phyloP scores from a whole-genome alignment of 2,797 vertebrate genomes.

The Macropus fuliginosus region DNA sequence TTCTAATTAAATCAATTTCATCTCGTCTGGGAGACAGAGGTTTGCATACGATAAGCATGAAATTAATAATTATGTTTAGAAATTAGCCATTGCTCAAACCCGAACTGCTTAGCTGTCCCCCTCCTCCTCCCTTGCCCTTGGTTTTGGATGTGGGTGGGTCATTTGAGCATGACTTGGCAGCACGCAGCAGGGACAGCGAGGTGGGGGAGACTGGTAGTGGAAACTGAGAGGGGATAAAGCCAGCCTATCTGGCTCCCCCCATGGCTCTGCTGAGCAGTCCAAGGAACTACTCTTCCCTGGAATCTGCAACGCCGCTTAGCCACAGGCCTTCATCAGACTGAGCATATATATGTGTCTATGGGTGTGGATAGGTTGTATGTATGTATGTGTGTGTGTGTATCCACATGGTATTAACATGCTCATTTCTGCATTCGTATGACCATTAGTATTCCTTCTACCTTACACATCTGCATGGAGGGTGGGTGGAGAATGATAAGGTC shows the following conservation, averaged over 20 bases:
- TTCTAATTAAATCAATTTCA: slow-evolving; percentile 88
- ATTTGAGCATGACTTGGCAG: slow-evolving; percentile 13
- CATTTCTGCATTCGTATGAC: neutral
- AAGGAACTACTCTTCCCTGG: neutral
- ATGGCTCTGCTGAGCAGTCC: neutral
- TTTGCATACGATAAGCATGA: slow-evolving; percentile 84
- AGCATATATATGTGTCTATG: too few relatives aligned
- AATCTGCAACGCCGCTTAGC: neutral
- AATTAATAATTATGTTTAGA: slow-evolving; percentile 84
- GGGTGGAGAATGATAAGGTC: neutral
- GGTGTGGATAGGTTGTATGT: neutral
- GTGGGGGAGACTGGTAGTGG: neutral
- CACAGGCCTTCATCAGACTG: neutral
- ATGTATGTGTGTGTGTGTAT: neutral
- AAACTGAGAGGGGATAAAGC: neutral
- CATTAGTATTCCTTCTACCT: neutral
- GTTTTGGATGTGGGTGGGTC: slow-evolving; percentile 46
- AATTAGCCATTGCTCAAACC: slow-evolving; percentile 76
- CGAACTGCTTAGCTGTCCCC: slow-evolving; percentile 51
- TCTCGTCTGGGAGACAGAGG: slow-evolving; percentile 80
- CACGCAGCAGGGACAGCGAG: neutral
- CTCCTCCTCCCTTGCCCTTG: slow-evolving; percentile 39
- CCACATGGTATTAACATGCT: neutral
- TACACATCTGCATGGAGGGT: neutral
- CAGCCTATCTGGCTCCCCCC: neutral